Evolutionary conservation across 2,888 invertebrate species (phyloP).

Genomic region (Ecdyonurus torrentis): DNA sequence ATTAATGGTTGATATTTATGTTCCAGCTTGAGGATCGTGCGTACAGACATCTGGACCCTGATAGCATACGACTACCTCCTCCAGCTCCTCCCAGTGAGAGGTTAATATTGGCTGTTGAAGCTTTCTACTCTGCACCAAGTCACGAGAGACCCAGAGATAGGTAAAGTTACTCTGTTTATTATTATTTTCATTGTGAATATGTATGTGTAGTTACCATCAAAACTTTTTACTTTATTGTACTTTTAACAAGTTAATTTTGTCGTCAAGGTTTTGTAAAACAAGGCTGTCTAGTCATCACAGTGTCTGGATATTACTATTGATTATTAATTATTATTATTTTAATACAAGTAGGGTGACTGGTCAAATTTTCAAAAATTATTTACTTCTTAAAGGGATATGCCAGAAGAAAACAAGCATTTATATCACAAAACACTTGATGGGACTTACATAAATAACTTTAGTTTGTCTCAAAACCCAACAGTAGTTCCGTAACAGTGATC

Average conservation of each 20-base stretch:
- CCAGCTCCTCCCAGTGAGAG: constrained; percentile 91
- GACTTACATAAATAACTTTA: too few species aligned
- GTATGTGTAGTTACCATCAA: neutral
- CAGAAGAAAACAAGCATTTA: too few species aligned
- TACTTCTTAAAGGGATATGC: too few species aligned
- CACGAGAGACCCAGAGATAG: constrained; percentile 90
- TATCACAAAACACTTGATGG: too few species aligned
- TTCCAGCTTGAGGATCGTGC: constrained; percentile 76
- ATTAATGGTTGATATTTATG: too few species aligned
- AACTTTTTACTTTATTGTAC: neutral
- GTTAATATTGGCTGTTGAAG: constrained; percentile 82
- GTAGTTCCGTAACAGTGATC: too few species aligned
- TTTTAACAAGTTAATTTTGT: neutral
- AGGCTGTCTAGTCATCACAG: too few species aligned
- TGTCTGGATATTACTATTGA: too few species aligned
- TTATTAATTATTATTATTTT: too few species aligned
- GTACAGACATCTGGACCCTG: constrained; percentile 80
- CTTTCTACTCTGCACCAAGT: constrained; percentile 87
- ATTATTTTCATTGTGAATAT: neutral
- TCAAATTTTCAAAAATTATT: too few species aligned
- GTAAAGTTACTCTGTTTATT: constrained; percentile 36
- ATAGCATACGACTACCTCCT: constrained; percentile 78
- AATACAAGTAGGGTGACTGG: too few species aligned
- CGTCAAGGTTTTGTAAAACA: neutral
- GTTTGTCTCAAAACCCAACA: too few species aligned